These are phyloP conservation scores for Sphenopsis melanotis DNA, from an alignment of 2,797 vertebrate genomes.

Conservation along the genomic window DNA sequence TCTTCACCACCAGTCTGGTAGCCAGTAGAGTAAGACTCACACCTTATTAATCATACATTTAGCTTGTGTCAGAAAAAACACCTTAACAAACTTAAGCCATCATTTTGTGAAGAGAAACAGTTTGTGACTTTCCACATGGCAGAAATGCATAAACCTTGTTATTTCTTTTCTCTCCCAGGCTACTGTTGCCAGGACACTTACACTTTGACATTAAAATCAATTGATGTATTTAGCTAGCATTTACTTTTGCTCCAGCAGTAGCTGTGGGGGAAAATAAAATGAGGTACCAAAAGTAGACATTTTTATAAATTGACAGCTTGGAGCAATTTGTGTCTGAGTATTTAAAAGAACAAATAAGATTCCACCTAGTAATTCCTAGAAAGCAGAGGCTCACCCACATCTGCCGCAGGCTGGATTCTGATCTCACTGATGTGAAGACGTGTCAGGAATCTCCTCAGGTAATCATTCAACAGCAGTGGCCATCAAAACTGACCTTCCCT, in stretches of 20 bases:
- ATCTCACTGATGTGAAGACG: not conserved
- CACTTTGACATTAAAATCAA: not conserved
- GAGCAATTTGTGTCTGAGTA: not conserved
- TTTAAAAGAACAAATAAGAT: not conserved
- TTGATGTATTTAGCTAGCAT: not conserved
- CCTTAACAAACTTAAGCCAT: not conserved
- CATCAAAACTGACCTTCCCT: not conserved
- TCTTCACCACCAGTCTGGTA: not conserved
- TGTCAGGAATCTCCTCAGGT: not conserved
- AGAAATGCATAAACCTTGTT: not conserved
- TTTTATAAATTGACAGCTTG: not conserved
- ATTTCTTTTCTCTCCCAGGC: not conserved
- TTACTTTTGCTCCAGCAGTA: not conserved
- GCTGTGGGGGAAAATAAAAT: not conserved
- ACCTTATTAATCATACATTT: not conserved
- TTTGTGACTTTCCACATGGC: not conserved
- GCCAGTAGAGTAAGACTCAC: not conserved
- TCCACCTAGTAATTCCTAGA: not conserved
- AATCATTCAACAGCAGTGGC: not conserved
- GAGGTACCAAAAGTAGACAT: not conserved
- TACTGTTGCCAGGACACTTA: not conserved
- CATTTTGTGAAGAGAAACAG: not conserved
- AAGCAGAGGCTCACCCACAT: not conserved
- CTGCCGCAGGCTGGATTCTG: not conserved
- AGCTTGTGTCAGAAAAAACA: not conserved